Evolutionary conservation across 2,888 invertebrate genomes (phyloP).

Genomic region (Phortica magna): DNA sequence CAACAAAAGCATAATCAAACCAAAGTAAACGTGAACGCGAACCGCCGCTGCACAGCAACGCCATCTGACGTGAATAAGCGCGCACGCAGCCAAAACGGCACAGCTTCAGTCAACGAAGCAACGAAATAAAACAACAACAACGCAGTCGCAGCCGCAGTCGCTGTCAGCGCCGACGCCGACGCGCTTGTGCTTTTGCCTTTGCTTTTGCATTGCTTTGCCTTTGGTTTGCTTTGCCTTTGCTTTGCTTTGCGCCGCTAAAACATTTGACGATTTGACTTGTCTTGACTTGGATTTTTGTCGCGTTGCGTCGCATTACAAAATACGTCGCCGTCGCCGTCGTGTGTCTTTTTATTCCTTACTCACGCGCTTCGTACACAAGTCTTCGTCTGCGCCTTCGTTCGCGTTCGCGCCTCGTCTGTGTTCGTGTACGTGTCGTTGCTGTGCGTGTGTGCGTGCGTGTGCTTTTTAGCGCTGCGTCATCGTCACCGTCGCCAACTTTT

Average conservation of each 20-base stretch:
- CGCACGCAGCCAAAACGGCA: neutral
- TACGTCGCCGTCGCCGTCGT: neutral
- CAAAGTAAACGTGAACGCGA: no score
- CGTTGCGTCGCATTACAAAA: neutral
- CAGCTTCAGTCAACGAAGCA: neutral
- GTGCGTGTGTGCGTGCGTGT: neutral
- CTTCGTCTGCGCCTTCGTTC: neutral
- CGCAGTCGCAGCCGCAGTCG: neutral
- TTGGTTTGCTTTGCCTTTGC: slow-evolving; percentile 3
- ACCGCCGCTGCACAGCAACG: no score
- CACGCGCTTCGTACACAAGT: neutral
- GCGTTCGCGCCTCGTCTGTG: slow-evolving; percentile 4
- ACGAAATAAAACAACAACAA: no score
- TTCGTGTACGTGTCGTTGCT: neutral
- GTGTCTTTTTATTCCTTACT: neutral
- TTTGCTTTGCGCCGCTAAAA: neutral
- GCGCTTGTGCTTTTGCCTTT: neutral
- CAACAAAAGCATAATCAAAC: neutral
- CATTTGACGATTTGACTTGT: neutral
- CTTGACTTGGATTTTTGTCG: neutral
- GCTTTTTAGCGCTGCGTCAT: neutral
- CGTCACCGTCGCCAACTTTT: neutral
- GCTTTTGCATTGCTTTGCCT: neutral
- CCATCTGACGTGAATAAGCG: no score
- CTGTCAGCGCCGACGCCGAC: no score